These are phyloP conservation scores for Gambelia wislizenii DNA, from an alignment of 2,797 vertebrate species.

Conservation along the genomic window DNA sequence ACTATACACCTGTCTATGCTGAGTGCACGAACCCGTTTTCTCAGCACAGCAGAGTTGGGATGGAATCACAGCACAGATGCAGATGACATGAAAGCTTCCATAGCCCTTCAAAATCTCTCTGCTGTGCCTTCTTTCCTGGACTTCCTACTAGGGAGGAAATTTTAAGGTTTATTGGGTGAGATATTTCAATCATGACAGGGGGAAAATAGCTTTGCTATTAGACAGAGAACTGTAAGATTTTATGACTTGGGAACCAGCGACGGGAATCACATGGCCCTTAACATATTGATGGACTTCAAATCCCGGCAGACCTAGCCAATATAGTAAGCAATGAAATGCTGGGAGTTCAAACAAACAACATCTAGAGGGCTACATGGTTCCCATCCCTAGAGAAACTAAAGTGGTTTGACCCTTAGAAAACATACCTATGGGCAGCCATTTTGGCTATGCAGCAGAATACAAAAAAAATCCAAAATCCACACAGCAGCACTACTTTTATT, in stretches of 20 bases:
- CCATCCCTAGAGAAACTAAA: too few species aligned
- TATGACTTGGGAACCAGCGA: not conserved
- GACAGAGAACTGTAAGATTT: not conserved
- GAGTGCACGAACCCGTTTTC: not conserved
- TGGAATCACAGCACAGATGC: not conserved
- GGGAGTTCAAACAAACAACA: too few species aligned
- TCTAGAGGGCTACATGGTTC: too few species aligned
- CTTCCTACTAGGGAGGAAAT: not conserved
- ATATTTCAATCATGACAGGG: not conserved
- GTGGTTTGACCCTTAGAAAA: too few species aligned
- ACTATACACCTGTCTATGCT: not conserved
- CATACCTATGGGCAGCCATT: too few species aligned
- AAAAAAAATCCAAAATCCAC: too few species aligned
- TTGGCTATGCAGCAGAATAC: too few species aligned
- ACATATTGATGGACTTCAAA: too few species aligned
- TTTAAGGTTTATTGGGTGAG: not conserved
- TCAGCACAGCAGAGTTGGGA: not conserved
- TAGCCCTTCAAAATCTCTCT: not conserved
- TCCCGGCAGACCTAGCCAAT: too few species aligned
- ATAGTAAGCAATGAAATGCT: too few species aligned
- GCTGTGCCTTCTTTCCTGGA: not conserved
- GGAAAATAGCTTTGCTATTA: not conserved
- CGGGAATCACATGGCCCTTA: too few species aligned
- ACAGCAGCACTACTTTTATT: too few species aligned
- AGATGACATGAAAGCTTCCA: not conserved